These are phyloP conservation scores for Forficula auricularia DNA, from an alignment of 1,140 invertebrate species.

Conservation along the genomic window DNA sequence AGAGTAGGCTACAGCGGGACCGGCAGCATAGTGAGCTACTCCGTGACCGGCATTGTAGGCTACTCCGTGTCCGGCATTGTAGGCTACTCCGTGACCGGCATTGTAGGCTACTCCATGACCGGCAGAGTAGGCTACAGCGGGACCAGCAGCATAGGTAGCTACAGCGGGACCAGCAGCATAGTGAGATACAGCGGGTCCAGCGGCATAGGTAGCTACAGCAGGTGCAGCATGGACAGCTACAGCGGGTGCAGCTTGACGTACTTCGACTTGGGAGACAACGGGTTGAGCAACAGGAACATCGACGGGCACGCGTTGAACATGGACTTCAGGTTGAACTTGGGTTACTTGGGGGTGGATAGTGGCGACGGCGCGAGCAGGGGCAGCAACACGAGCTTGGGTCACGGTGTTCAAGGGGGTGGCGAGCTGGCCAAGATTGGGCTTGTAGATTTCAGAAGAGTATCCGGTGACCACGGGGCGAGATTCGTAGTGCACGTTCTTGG, in stretches of 20 bases:
- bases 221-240: slow-evolving; percentile 18
- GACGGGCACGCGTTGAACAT: slow-evolving; percentile 16
- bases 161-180: slow-evolving; percentile 25
- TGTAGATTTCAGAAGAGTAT: slow-evolving; percentile 19
- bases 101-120: too few species aligned
- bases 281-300: slow-evolving; percentile 18
- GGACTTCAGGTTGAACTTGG: slow-evolving; percentile 18
- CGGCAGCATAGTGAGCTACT: slow-evolving; percentile 9
- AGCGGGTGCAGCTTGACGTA: slow-evolving; percentile 18
- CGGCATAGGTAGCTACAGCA: slow-evolving; percentile 17
- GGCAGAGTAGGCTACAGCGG: slow-evolving; percentile 2
- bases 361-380: slow-evolving; percentile 15
- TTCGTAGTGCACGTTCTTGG: slow-evolving; percentile 25
- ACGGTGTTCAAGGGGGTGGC: slow-evolving; percentile 11
- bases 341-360: slow-evolving; percentile 19
- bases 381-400: slow-evolving; percentile 6
- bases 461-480: slow-evolving; percentile 24
- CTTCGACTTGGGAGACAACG: slow-evolving; percentile 14
- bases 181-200: slow-evolving; percentile 27
- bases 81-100: slow-evolving; percentile 6
- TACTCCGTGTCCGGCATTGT: slow-evolving; percentile 4
- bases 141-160: background rate
- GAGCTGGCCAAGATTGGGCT: slow-evolving; percentile 16
- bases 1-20: slow-evolving; percentile 5
- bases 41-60: slow-evolving; percentile 21